These are phyloP conservation scores for Margaritifera margaritifera DNA, from an alignment of 2,888 invertebrate species.

Conservation along the genomic window DNA sequence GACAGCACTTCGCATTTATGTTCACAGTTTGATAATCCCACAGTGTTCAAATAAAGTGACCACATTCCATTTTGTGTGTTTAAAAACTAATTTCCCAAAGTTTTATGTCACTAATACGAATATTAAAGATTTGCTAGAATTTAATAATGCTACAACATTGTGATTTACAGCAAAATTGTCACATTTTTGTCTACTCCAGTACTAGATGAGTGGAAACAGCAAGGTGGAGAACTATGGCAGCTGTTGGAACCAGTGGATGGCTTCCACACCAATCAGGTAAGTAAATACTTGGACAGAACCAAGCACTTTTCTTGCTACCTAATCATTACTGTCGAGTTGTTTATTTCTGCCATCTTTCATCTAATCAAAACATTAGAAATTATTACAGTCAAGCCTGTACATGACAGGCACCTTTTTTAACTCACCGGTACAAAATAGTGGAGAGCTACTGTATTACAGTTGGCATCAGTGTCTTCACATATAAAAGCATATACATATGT, in stretches of 20 bases:
- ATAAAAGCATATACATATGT: too few relatives aligned
- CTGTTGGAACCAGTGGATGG: slow-evolving; percentile 70
- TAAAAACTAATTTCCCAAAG: neutral
- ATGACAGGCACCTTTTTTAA: neutral
- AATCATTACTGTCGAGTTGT: neutral
- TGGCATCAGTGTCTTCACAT: too few relatives aligned
- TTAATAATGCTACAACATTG: too few relatives aligned
- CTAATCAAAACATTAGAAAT: neutral
- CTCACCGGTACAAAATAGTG: too few relatives aligned
- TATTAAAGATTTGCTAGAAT: neutral
- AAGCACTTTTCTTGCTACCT: neutral
- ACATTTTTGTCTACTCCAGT: slow-evolving; percentile 45
- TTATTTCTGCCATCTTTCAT: neutral
- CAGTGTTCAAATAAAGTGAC: neutral
- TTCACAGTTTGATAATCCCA: neutral
- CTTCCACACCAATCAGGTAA: slow-evolving; percentile 71
- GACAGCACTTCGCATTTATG: neutral
- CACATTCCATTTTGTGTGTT: neutral
- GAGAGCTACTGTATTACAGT: too few relatives aligned
- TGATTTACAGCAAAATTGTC: too few relatives aligned
- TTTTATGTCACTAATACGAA: neutral
- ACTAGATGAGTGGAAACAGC: slow-evolving; percentile 53
- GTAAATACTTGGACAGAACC: neutral
- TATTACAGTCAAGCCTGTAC: neutral
- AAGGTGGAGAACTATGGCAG: slow-evolving; percentile 59